A percentile compares a stretch with the other conserved stretches of the same genome.
Evolutionary conservation across 2,113 vertebrate genomes (phyloP).

Genomic region (Eclectus roratus): DNA sequence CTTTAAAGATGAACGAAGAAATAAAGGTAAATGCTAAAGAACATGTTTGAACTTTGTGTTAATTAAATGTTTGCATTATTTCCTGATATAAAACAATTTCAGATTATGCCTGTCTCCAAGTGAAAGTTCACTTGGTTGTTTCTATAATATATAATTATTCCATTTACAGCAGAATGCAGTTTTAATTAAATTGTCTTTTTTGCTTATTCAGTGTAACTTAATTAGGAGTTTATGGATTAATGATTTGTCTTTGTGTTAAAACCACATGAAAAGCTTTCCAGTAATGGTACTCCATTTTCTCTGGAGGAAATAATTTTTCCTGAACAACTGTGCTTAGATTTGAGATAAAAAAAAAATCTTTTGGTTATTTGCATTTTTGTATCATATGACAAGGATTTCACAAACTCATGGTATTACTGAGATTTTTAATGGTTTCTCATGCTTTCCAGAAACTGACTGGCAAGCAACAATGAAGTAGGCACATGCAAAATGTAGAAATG

Average conservation of each 20-base stretch:
- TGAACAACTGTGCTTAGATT: background rate
- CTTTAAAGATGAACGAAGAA: constrained; percentile 94
- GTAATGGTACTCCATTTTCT: background rate
- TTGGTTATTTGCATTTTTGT: background rate
- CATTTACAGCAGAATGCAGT: background rate
- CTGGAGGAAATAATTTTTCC: background rate
- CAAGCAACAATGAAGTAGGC: background rate
- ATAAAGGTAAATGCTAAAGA: constrained; percentile 80
- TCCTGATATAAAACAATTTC: background rate
- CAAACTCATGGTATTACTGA: background rate
- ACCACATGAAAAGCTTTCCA: background rate
- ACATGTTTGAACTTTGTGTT: background rate
- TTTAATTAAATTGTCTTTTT: background rate
- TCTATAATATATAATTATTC: background rate
- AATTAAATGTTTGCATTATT: background rate
- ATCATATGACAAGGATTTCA: background rate
- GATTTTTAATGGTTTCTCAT: background rate
- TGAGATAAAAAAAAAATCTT: background rate
- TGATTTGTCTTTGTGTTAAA: background rate
- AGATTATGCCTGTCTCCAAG: background rate
- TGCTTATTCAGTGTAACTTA: background rate
- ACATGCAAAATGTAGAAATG: background rate
- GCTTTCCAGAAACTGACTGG: background rate
- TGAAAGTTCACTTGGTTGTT: background rate
- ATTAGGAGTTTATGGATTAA: background rate